A percentile compares a stretch with the other conserved stretches of the same genome.
phyloP scores from a whole-genome alignment of 1,140 invertebrate genomes.

The Dysdera silvatica region DNA sequence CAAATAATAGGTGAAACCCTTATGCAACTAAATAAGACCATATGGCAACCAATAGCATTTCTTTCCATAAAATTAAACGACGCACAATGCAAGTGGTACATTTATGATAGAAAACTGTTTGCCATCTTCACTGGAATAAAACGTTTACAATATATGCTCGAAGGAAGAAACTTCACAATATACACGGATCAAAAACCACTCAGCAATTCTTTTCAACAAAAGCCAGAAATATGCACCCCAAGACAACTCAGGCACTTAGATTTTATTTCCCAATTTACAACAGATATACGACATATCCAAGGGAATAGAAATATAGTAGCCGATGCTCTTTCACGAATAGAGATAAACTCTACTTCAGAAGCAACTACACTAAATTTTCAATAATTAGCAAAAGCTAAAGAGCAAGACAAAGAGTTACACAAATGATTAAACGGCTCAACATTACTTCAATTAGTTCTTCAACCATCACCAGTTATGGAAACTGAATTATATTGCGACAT shows the following conservation, averaged over 20 bases:
- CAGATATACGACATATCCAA: conserved; percentile 39
- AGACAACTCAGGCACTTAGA: conserved; percentile 38
- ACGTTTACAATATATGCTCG: conserved; percentile 36
- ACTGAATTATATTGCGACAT: conserved; percentile 3
- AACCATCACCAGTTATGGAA: background rate
- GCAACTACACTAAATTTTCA: background rate
- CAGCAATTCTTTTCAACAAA: conserved; percentile 30
- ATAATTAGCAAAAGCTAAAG: conserved; percentile 1
- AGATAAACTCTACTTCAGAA: background rate
- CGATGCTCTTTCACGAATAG: conserved; percentile 19
- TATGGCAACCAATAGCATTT: conserved; percentile 26
- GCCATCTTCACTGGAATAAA: conserved; percentile 34
- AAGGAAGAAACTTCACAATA: conserved; percentile 36
- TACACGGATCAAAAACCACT: conserved; percentile 39
- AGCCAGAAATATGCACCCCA: conserved; percentile 28
- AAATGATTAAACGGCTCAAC: background rate
- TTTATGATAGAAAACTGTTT: conserved; percentile 36
- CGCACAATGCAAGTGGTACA: conserved; percentile 17
- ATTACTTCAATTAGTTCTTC: background rate
- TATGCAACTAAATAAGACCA: background rate
- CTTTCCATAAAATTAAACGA: conserved; percentile 22
- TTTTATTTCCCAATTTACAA: conserved; percentile 42
- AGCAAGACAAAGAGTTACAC: conserved; percentile 1
- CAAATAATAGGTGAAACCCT: conserved; percentile 14
- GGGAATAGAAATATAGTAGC: conserved; percentile 38